Percentiles rank a stretch among this genome's conserved stretches.
These are phyloP conservation scores for Drosophila meridiana DNA, from an alignment of 2,888 invertebrate genomes.

Conservation along the genomic window DNA sequence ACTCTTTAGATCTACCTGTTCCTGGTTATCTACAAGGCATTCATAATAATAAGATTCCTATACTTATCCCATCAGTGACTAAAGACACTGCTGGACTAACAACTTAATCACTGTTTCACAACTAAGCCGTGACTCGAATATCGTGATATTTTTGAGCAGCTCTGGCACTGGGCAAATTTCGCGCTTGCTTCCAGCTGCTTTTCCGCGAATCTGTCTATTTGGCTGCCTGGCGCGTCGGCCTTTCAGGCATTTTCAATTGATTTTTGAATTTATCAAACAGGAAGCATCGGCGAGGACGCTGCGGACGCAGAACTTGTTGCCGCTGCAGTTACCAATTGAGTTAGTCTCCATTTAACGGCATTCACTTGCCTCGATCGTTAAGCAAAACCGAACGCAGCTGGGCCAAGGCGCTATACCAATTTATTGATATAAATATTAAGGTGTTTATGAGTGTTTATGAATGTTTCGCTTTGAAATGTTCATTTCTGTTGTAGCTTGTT, in stretches of 20 bases:
- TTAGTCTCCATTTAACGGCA: conserved; percentile 69
- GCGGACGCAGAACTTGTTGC: conserved; percentile 61
- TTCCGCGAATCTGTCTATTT: conserved; percentile 69
- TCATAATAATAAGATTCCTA: too few species aligned
- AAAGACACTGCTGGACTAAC: neutral
- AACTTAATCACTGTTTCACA: conserved; percentile 2
- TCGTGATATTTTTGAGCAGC: conserved; percentile 7
- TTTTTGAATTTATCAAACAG: conserved; percentile 78
- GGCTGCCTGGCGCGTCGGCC: conserved; percentile 66
- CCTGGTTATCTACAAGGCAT: too few species aligned
- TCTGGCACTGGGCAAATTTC: conserved; percentile 21
- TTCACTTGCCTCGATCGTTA: conserved; percentile 30
- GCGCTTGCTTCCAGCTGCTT: conserved; percentile 73
- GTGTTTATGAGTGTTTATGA: too few species aligned
- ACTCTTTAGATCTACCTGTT: too few species aligned
- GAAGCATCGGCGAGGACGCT: conserved; percentile 68
- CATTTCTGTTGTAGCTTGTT: neutral
- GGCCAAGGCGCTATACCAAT: conserved; percentile 21
- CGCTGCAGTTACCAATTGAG: conserved; percentile 23
- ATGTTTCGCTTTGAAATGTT: neutral
- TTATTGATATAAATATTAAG: conserved; percentile 1
- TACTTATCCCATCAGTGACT: too few species aligned
- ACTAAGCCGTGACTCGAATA: conserved; percentile 18
- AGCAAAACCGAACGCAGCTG: conserved; percentile 16
- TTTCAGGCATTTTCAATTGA: conserved; percentile 76